These are phyloP conservation scores for Agrotis segetum DNA, from an alignment of 2,888 invertebrate genomes.

Conservation along the genomic window DNA sequence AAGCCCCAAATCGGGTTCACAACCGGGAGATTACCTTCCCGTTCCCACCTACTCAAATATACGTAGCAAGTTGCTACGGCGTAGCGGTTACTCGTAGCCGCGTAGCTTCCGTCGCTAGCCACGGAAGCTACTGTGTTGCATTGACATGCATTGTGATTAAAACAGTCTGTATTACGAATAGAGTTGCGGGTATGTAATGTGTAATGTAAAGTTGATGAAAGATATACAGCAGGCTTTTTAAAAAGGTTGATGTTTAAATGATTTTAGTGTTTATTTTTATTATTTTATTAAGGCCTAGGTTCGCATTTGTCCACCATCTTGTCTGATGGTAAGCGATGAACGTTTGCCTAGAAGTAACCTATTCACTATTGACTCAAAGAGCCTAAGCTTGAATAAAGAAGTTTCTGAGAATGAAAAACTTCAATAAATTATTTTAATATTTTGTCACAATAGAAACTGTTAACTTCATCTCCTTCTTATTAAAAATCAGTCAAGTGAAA, in stretches of 20 bases:
- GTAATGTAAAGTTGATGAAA: constrained; percentile 6
- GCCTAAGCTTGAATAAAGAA: background rate
- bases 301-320: too few relatives aligned
- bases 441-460: background rate
- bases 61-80: constrained; percentile 41
- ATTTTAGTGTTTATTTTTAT: background rate
- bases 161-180: constrained; percentile 16
- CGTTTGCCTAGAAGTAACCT: too few relatives aligned
- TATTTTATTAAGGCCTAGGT: too few relatives aligned
- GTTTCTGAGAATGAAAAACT: background rate
- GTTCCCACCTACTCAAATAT: constrained; percentile 11
- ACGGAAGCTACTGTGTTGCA: constrained; percentile 2
- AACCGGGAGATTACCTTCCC: constrained; percentile 21
- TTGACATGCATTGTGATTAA: constrained; percentile 25
- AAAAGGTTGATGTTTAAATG: too few relatives aligned
- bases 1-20: constrained; percentile 14
- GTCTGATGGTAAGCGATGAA: too few relatives aligned
- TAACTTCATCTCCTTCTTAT: background rate
- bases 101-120: constrained; percentile 18
- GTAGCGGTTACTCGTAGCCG: constrained; percentile 40
- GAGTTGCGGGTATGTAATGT: background rate
- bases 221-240: background rate
- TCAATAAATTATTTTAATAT: background rate
- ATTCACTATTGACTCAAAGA: too few relatives aligned
- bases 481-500: constrained; percentile 13